Conservation (phyloP, 2,888 invertebrate species). For the Neoascia interrupta region DNA sequence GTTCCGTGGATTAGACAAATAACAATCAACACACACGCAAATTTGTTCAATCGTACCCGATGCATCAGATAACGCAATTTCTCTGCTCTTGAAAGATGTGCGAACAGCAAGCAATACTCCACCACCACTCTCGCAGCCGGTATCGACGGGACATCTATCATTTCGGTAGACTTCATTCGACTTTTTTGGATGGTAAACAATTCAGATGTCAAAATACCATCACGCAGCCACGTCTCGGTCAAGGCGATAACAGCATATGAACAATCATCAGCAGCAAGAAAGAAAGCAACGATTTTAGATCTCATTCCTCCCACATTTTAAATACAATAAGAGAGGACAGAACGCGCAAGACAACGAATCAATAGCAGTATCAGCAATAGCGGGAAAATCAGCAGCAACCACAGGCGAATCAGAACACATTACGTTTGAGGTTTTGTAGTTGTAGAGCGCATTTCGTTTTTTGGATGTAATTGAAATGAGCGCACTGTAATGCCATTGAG, state of each 20-base stretch:
- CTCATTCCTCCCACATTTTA: conserved; percentile 15
- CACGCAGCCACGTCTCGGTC: neutral
- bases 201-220: neutral
- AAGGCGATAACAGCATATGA: neutral
- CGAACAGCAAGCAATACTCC: neutral
- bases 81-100: neutral
- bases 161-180: neutral
- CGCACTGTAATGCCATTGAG: no score
- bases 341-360: neutral
- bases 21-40: neutral
- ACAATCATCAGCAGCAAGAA: conserved; percentile 3
- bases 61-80: conserved; percentile 5
- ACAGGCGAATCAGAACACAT: neutral
- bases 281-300: conserved; percentile 2
- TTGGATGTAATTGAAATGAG: neutral
- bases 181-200: neutral
- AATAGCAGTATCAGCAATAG: neutral
- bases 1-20: neutral
- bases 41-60: conserved; percentile 2
- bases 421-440: neutral
- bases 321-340: neutral
- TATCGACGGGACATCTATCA: neutral
- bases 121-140: neutral
- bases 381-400: neutral
- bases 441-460: neutral